Evolutionary conservation across 2,888 invertebrate genomes (phyloP), one percentile per base, ranked within the genome.

Genomic region (Drosophila paranaensis): DNA sequence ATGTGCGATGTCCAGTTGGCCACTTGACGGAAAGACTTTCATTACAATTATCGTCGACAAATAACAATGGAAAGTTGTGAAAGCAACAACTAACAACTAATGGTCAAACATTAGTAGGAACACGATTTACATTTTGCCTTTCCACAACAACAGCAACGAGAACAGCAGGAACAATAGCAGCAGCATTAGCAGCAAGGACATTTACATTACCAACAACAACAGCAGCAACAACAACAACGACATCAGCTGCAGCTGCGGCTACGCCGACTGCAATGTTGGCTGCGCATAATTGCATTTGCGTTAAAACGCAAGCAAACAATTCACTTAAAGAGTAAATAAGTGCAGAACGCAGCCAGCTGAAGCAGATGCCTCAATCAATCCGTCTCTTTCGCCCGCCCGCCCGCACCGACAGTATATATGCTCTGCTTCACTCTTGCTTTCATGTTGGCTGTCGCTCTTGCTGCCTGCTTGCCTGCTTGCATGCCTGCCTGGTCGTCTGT

Each of bases 261-360:
- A 27, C 27, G 3, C 6, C 3, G 27, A 27, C 27, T 27, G 27
- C 67, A 45, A 43, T 68, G 69, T 58, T 72, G 77, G 71, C 82
- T 76, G 81, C 74, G 77, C 79, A 82, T 89, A 89, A 89, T 88
- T 88, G 83, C 87, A 89, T 85, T 89, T 89, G 87, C 82, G 83
- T 90, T 88, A 79, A 89, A 82, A 88, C 82, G 81, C 90, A 88
- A 82, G 79, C 85, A 89, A 89, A 87, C 88, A 89, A 89, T 87
- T 89, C 87, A 89, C 82, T 85, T 89, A 82, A 75, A 86, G 84
- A 87, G 85, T 82, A 89, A 88, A 89, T 86, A 88, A 86, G 82
- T 86, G 74, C 56, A 73, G 74, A 69, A 71, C 60, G 42, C 55
- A 60, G 61, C 66, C 65, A 72, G 48, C 70, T 66, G 65, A 53